A percentile compares a stretch with the other conserved stretches of the same genome.
Conservation (phyloP, 2,797 vertebrate genomes). For the Premnoplex brunnescens region DNA sequence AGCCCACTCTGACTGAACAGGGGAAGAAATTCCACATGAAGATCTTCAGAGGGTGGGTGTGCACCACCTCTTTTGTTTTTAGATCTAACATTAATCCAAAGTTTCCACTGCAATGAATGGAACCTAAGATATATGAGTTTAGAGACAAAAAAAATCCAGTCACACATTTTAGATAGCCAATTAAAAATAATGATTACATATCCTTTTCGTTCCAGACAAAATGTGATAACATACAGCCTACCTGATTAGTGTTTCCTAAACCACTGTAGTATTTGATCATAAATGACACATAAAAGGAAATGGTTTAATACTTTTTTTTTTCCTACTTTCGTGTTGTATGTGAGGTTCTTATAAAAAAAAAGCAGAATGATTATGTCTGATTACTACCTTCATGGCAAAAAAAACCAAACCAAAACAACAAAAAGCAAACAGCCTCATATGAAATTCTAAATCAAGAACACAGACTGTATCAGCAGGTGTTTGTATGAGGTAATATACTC, state of each 20-base stretch:
- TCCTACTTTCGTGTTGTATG: background rate
- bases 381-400: background rate
- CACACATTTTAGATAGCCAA: background rate
- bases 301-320: background rate
- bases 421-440: background rate
- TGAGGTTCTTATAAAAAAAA: background rate
- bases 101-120: background rate
- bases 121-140: background rate
- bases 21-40: background rate
- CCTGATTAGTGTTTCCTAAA: background rate
- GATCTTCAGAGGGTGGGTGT: background rate
- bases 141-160: rapidly evolving
- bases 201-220: background rate
- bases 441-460: background rate
- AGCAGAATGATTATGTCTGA: background rate
- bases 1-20: background rate
- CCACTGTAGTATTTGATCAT: background rate
- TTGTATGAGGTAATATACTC: background rate
- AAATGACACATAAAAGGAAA: background rate
- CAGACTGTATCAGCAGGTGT: background rate
- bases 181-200: background rate
- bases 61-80: background rate
- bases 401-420: background rate
- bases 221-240: background rate
- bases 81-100: background rate